Evolutionary conservation across 2,888 invertebrate genomes (phyloP), one percentile per base, ranked within the genome.

Genomic region (Ypsolopha sequella): DNA sequence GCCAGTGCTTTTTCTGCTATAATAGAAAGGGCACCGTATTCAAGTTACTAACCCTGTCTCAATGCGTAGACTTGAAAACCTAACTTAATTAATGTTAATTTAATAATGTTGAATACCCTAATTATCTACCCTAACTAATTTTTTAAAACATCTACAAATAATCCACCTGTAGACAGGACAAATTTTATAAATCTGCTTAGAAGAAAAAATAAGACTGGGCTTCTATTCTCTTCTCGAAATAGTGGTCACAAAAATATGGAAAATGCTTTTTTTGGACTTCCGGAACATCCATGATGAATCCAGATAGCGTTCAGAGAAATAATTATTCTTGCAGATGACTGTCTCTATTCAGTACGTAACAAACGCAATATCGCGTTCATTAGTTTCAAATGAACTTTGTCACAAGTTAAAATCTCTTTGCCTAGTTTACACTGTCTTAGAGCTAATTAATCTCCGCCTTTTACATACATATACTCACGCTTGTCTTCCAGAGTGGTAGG

Each of bases 81-180:
- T 41, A 49, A 41, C 39, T 41, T 33, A n/a, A n/a, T n/a, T n/a
- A n/a, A 49, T 34, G 24, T 33, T 49, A 11, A 39, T 49, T 11
- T 35, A 13, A 50, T 41, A 43, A 35, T 50, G 41, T 41, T 36
- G 38, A 50, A 41, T 50, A 50, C 11, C 41, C 50, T 50, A 50
- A n/a, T 41, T 41, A 48, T 38, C 24, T 38, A 55, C 57, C 57
- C 60, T 66, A 65, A 60, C 65, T 66, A 61, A 57, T 57, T 49
- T n/a, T 59, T 58, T 62, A 52, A 59, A 62, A 62, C 64, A 56
- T 41, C 66, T 64, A 63, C 62, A 60, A 57, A 60, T 63, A 64
- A 58, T 39, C 24, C 6, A 33, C 33, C 39, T 24, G 48, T 47
- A 36, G 36, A 14, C 46, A 9, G 46, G 46, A 35, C 34, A 11